phyloP scores from a whole-genome alignment of 2,797 vertebrate genomes.

The Poliocrania exsul region DNA sequence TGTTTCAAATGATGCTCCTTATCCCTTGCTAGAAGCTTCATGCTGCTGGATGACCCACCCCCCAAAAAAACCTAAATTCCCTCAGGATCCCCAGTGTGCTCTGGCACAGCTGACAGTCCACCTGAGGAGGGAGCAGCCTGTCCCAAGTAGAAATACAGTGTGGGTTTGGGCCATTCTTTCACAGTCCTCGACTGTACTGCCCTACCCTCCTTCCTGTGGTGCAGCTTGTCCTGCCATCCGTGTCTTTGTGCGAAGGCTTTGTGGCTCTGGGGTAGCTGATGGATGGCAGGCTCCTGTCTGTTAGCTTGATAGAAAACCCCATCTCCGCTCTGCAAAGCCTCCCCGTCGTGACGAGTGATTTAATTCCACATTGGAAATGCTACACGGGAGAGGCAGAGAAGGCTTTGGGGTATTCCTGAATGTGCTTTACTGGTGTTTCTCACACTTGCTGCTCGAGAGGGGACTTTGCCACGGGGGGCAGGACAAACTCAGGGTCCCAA shows the following conservation, averaged over 20 bases:
- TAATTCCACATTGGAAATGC: background rate
- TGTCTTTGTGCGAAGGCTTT: background rate
- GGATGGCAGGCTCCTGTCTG: accelerated
- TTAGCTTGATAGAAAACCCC: background rate
- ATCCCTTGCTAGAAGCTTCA: background rate
- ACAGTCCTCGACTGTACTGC: background rate
- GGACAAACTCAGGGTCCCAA: background rate
- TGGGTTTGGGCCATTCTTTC: background rate
- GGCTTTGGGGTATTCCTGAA: background rate
- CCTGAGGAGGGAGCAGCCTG: background rate
- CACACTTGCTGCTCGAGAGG: accelerated
- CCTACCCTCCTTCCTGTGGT: accelerated
- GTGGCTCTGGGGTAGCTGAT: background rate
- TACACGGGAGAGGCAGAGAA: background rate
- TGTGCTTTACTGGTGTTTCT: background rate
- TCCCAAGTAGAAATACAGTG: background rate
- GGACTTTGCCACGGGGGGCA: background rate
- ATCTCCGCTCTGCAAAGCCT: background rate
- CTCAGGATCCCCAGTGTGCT: background rate
- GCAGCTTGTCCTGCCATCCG: accelerated
- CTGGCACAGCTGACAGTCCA: background rate
- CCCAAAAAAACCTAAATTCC: background rate
- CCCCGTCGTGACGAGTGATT: background rate
- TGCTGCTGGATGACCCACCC: background rate
- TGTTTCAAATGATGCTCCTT: background rate